These are phyloP conservation scores for Takifugu rubripes DNA, from an alignment of 2,797 vertebrate genomes.

Conservation along the genomic window DNA sequence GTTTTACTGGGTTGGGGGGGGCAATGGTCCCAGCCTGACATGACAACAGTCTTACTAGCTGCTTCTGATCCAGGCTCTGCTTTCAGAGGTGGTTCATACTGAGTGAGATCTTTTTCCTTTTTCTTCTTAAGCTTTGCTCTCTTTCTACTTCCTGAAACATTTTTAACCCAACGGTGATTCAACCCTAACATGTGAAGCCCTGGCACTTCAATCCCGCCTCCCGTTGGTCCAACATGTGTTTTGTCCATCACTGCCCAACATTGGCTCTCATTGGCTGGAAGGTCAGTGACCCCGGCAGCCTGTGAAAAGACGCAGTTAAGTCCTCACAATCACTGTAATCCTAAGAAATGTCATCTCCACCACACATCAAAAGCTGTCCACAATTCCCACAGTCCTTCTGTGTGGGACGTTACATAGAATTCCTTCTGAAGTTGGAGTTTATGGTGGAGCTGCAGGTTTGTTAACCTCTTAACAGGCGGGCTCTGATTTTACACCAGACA, in stretches of 20 bases:
- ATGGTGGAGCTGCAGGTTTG: not conserved
- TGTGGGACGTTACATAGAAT: not conserved
- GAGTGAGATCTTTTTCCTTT: not conserved
- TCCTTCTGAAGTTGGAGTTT: not conserved
- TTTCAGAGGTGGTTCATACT: not conserved
- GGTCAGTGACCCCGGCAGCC: slow-evolving; percentile 37
- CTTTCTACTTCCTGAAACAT: not conserved
- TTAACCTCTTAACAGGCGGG: not conserved
- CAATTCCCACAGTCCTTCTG: slow-evolving; percentile 27
- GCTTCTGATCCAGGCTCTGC: slow-evolving; percentile 17
- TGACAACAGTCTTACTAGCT: slow-evolving; percentile 45
- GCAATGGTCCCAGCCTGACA: slow-evolving; percentile 13
- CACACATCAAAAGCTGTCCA: not conserved
- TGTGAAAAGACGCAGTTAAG: slow-evolving; percentile 35
- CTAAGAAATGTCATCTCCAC: not conserved
- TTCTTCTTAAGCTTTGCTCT: not conserved
- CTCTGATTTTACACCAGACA: not conserved
- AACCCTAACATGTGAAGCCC: not conserved
- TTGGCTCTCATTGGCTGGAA: slow-evolving; percentile 29
- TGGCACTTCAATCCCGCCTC: slow-evolving; percentile 24
- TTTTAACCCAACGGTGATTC: not conserved
- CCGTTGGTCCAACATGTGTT: slow-evolving; percentile 40
- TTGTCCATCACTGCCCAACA: slow-evolving; percentile 28
- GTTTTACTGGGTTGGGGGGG: slow-evolving; percentile 19
- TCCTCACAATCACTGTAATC: not conserved